Evolutionary conservation across 2,797 vertebrate genomes (phyloP).

Genomic region (Enteromius thamalakanensis): DNA sequence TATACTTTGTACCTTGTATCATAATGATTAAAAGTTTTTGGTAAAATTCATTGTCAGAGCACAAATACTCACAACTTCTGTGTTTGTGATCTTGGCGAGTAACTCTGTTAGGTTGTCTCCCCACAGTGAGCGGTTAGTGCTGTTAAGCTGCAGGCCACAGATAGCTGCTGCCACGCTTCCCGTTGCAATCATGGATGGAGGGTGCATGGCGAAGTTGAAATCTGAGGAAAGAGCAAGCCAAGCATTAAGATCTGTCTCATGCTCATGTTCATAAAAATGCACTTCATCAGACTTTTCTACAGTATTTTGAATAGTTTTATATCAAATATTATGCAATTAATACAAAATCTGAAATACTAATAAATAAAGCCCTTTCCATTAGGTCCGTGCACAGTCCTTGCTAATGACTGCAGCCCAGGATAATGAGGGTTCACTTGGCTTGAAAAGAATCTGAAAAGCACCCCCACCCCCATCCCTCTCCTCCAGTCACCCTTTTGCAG

Average conservation of each 20-base stretch:
- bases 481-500: slow-evolving; percentile 56
- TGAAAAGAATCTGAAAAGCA: slow-evolving; percentile 77
- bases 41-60: neutral
- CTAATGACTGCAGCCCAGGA: slow-evolving; percentile 76
- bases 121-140: slow-evolving; percentile 80
- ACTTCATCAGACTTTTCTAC: neutral
- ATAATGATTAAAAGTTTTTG: neutral
- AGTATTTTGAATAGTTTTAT: neutral
- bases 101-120: slow-evolving; percentile 88
- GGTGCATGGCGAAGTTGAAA: slow-evolving; percentile 95
- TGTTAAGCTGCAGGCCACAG: slow-evolving; percentile 93
- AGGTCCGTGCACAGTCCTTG: slow-evolving; percentile 64
- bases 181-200: slow-evolving; percentile 96
- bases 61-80: slow-evolving; percentile 90
- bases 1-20: neutral
- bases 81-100: slow-evolving; percentile 97
- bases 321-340: neutral
- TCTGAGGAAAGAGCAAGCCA: slow-evolving; percentile 75
- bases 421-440: slow-evolving; percentile 82
- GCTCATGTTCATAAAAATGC: neutral
- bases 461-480: slow-evolving; percentile 51
- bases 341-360: slow-evolving; percentile 63
- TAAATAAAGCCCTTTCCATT: slow-evolving; percentile 69
- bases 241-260: neutral
- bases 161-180: slow-evolving; percentile 95